Percentiles rank a stretch among this genome's conserved stretches.
phyloP scores from a whole-genome alignment of 1,140 invertebrate species.

The Scylla paramamosain region DNA sequence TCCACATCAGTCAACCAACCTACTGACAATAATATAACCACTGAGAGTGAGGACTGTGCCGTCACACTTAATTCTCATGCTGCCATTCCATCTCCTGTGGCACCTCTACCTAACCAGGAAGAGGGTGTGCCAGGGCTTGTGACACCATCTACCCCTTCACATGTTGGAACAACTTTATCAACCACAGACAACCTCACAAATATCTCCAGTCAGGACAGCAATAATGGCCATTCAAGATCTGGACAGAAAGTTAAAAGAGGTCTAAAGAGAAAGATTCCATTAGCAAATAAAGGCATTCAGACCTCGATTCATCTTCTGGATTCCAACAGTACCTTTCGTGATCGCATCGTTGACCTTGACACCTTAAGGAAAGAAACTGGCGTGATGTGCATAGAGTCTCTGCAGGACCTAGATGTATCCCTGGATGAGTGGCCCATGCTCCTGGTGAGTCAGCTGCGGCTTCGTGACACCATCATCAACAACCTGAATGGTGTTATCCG shows the following conservation, averaged over 20 bases:
- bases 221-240: background rate
- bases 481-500: conserved; percentile 17
- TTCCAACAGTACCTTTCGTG: conserved; percentile 35
- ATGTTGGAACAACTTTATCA: background rate
- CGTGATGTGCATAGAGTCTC: conserved; percentile 27
- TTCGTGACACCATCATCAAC: conserved; percentile 42
- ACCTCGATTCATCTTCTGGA: conserved; percentile 34
- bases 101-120: background rate
- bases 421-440: conserved; percentile 52
- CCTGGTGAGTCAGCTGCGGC: conserved; percentile 42
- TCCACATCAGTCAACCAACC: too few species aligned
- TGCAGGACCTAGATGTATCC: conserved; percentile 36
- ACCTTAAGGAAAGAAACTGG: conserved; percentile 39
- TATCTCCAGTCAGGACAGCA: background rate
- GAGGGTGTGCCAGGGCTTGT: background rate
- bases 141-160: too few species aligned
- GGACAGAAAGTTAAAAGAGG: conserved; percentile 15
- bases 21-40: background rate
- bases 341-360: conserved; percentile 7
- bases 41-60: background rate
- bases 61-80: background rate
- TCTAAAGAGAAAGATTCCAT: background rate
- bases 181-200: background rate
- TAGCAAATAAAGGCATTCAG: conserved; percentile 32
- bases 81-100: background rate